These are phyloP conservation scores for Alviniconcha marisindica DNA, from an alignment of 1,140 invertebrate species.

Conservation along the genomic window DNA sequence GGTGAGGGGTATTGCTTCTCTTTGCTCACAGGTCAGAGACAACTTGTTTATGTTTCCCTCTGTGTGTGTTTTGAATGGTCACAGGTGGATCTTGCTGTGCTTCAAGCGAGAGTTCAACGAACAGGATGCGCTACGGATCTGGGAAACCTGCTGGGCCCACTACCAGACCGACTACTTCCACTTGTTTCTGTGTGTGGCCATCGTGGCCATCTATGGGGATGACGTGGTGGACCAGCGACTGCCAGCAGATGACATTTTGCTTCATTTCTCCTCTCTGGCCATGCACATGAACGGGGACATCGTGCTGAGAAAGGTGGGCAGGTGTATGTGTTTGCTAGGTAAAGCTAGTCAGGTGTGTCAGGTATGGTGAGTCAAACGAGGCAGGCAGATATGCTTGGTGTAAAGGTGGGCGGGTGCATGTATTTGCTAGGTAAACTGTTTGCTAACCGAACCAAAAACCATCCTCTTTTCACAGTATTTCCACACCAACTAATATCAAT, in stretches of 20 bases:
- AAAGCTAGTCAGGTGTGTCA: background rate
- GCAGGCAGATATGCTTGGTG: no score
- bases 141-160: constrained; percentile 96
- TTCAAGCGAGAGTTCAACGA: constrained; percentile 89
- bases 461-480: no score
- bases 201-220: constrained; percentile 93
- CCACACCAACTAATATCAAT: no score
- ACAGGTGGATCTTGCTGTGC: constrained; percentile 95
- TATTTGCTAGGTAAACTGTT: no score
- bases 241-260: constrained; percentile 93
- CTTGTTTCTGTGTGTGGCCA: constrained; percentile 92
- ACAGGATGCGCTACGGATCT: constrained; percentile 89
- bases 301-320: constrained; percentile 86
- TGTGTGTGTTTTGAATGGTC: no score
- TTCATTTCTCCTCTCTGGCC: constrained; percentile 95
- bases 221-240: constrained; percentile 91
- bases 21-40: constrained; percentile 79
- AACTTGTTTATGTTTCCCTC: no score
- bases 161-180: constrained; percentile 96
- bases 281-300: constrained; percentile 97
- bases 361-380: background rate
- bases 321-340: no score
- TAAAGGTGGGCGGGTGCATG: no score
- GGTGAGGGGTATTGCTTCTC: no score
- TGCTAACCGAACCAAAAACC: no score